Conservation (phyloP, 2,797 vertebrate genomes). For the Eurystomus glaucurus region DNA sequence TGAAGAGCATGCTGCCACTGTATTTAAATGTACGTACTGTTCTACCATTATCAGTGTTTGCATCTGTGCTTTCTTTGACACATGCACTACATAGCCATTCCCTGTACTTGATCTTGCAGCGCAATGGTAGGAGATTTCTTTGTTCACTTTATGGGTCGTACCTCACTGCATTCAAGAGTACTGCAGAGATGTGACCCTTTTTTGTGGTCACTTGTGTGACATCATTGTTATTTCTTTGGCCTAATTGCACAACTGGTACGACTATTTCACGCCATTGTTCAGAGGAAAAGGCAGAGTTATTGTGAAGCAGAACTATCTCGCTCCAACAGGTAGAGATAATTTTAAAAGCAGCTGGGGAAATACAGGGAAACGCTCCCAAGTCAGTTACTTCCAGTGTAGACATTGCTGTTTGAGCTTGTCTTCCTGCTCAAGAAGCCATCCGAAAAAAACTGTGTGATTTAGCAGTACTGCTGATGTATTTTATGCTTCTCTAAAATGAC, state of each 20-base stretch:
- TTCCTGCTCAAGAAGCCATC: not conserved
- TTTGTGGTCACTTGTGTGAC: not conserved
- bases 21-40: accelerated
- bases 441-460: not conserved
- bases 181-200: not conserved
- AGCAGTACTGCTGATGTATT: not conserved
- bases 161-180: not conserved
- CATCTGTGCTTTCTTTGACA: accelerated
- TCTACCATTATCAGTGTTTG: not conserved
- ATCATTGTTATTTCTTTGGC: not conserved
- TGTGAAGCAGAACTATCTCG: not conserved
- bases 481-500: not conserved
- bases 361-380: not conserved
- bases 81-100: accelerated
- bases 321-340: not conserved
- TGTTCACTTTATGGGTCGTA: not conserved
- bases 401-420: not conserved
- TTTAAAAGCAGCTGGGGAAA: not conserved
- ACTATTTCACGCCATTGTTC: not conserved
- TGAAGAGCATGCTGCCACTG: not conserved
- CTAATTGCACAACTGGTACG: not conserved
- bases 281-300: not conserved
- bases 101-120: not conserved
- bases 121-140: not conserved
- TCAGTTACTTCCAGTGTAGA: not conserved